phyloP scores from a whole-genome alignment of 2,113 vertebrate species.

The Mesocricetus auratus region DNA sequence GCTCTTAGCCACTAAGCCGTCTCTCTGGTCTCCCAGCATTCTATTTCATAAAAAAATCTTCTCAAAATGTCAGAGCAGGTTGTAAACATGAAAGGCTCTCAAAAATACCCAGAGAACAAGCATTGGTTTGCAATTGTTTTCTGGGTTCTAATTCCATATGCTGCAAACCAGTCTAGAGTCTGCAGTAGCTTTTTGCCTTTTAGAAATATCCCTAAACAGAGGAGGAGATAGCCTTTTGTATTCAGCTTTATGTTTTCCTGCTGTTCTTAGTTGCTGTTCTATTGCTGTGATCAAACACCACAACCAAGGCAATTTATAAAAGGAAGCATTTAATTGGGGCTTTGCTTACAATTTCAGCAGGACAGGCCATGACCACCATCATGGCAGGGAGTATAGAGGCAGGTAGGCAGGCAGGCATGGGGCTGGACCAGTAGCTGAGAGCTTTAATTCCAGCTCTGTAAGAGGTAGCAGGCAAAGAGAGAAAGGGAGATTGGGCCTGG shows the following conservation, averaged over 20 bases:
- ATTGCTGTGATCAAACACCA: neutral
- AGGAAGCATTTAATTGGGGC: neutral
- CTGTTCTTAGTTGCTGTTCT: neutral
- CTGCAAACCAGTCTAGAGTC: neutral
- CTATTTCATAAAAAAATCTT: neutral
- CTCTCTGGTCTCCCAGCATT: neutral
- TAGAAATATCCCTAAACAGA: neutral
- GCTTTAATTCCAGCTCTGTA: neutral
- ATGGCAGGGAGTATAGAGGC: neutral
- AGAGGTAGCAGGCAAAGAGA: neutral
- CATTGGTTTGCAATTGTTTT: constrained; percentile 19
- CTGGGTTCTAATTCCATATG: neutral
- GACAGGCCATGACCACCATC: neutral
- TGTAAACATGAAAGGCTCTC: neutral
- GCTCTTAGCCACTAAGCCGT: neutral
- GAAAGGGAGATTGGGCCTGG: neutral
- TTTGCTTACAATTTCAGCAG: neutral
- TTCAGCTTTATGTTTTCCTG: neutral
- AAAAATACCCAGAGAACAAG: neutral
- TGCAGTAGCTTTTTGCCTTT: neutral
- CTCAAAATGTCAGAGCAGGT: neutral
- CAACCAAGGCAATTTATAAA: neutral
- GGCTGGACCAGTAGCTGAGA: neutral
- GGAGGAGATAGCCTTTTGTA: neutral
- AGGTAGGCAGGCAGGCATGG: neutral